These are phyloP conservation scores for Tortricodes alternella DNA, from an alignment of 2,888 invertebrate genomes.

Conservation along the genomic window DNA sequence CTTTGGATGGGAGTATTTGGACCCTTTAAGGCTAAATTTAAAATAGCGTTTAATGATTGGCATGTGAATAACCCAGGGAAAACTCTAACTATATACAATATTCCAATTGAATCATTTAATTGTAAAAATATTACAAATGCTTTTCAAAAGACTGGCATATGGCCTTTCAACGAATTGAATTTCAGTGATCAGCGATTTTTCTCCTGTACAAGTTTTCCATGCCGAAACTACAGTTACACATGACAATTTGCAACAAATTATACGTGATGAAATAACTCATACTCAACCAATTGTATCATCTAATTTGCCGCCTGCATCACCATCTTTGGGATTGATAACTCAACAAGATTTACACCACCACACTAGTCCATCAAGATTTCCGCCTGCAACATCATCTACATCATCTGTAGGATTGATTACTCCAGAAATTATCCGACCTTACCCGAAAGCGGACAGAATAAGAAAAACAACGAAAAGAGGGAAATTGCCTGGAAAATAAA, in stretches of 20 bases:
- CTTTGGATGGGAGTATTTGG: conserved; percentile 46
- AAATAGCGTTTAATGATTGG: conserved; percentile 48
- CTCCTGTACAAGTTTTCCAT: conserved; percentile 4
- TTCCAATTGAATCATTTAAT: conserved; percentile 46
- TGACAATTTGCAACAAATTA: not conserved
- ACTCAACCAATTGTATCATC: not conserved
- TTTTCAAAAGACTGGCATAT: conserved; percentile 42
- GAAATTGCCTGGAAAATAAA: conserved; percentile 11
- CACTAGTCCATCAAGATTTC: not conserved
- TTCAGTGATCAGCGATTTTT: conserved; percentile 37
- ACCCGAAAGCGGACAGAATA: conserved; percentile 4
- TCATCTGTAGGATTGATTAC: not conserved
- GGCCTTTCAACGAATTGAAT: conserved; percentile 34
- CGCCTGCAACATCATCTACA: not conserved
- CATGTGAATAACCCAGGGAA: conserved; percentile 45
- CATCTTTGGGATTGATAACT: too few species aligned
- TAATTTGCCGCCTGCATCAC: not conserved
- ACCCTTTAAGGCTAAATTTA: conserved; percentile 43
- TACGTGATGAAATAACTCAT: not conserved
- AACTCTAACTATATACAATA: conserved; percentile 47
- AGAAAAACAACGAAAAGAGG: conserved; percentile 11
- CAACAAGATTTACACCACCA: too few species aligned
- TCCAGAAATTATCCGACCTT: conserved; percentile 11
- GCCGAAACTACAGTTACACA: not conserved
- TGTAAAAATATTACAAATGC: conserved; percentile 48